phyloP scores from a whole-genome alignment of 2,113 vertebrate species.

The Ivindomyrus marchei region DNA sequence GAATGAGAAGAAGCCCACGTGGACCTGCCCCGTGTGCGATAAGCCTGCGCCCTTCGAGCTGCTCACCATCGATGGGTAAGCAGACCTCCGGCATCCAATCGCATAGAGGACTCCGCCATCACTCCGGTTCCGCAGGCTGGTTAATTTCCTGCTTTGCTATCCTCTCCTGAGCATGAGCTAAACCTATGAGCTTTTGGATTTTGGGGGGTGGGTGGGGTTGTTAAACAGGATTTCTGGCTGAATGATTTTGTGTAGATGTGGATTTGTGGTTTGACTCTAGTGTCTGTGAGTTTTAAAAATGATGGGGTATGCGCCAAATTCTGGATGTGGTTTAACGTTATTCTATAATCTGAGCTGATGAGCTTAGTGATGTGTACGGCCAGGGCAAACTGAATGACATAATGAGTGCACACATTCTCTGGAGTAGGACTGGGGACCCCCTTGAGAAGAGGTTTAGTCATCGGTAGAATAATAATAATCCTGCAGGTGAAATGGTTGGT shows the following conservation, averaged over 20 bases:
- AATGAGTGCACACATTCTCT: neutral
- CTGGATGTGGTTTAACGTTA: neutral
- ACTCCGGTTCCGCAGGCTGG: neutral
- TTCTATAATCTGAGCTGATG: neutral
- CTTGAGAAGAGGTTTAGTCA: neutral
- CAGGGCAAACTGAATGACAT: neutral
- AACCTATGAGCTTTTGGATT: neutral
- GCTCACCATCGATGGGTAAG: constrained; percentile 94
- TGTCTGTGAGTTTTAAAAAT: neutral
- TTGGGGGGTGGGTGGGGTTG: neutral
- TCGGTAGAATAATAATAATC: neutral
- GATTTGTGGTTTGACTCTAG: neutral
- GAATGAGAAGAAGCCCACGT: constrained; percentile 98
- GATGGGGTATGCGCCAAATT: neutral
- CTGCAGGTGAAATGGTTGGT: neutral
- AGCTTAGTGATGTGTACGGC: neutral
- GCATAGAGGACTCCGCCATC: neutral
- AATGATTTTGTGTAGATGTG: neutral
- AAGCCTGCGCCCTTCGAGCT: constrained; percentile 93
- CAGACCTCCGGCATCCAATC: neutral
- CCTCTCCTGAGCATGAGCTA: neutral
- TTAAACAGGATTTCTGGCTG: neutral
- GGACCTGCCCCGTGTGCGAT: constrained; percentile 96
- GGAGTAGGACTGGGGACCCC: neutral
- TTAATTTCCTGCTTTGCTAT: neutral